phyloP scores from a whole-genome alignment of 2,113 vertebrate genomes.

The Xenotilapia flavipinnis region DNA sequence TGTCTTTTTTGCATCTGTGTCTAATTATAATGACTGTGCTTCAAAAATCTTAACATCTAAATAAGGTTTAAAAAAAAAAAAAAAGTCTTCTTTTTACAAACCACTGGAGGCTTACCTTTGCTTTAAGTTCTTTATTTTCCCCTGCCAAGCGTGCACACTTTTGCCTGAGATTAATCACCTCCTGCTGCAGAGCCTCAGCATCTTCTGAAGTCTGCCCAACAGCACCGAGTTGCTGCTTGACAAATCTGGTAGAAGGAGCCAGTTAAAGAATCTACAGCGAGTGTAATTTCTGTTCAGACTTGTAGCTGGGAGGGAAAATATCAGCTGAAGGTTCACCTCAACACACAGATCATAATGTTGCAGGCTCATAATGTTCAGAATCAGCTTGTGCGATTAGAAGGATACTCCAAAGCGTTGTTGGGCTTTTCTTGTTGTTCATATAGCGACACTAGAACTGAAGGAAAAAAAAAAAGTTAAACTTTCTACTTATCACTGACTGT shows the following conservation, averaged over 20 bases:
- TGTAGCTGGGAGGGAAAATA: background rate
- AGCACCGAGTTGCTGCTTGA: constrained; percentile 85
- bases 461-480: background rate
- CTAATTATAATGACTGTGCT: background rate
- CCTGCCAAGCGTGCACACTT: constrained; percentile 81
- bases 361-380: background rate
- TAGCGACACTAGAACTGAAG: constrained; percentile 86
- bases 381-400: constrained; percentile 42
- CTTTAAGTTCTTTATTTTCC: constrained; percentile 89
- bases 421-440: constrained; percentile 94
- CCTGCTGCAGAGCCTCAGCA: constrained; percentile 80
- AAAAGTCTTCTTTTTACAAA: background rate
- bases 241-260: constrained; percentile 71
- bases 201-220: constrained; percentile 74
- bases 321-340: background rate
- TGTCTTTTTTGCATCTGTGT: background rate
- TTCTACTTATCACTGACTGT: background rate
- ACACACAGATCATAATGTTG: background rate
- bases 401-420: constrained; percentile 94
- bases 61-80: background rate
- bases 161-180: constrained; percentile 83
- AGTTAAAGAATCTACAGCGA: constrained; percentile 65
- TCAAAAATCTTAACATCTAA: background rate
- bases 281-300: background rate
- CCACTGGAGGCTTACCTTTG: constrained; percentile 66